These are phyloP conservation scores for Pionites leucogaster DNA, from an alignment of 2,113 vertebrate species.

Conservation along the genomic window DNA sequence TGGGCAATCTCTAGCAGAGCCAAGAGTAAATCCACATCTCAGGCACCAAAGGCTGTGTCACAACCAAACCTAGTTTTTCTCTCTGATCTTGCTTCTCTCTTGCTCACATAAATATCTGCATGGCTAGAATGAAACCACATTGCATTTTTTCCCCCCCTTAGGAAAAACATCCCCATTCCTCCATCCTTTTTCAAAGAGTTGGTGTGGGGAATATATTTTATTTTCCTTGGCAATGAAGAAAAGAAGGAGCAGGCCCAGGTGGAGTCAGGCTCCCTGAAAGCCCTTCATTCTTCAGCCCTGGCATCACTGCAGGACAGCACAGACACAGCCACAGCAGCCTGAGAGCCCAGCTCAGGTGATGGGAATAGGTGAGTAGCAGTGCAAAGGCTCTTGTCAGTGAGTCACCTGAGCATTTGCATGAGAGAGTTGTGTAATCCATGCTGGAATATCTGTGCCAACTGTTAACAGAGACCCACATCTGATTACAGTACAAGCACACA, in stretches of 20 bases:
- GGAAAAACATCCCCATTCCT: background rate
- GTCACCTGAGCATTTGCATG: background rate
- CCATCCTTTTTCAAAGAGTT: background rate
- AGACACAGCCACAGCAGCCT: background rate
- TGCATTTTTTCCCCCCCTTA: background rate
- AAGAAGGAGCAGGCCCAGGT: constrained; percentile 17
- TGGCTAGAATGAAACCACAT: constrained; percentile 51
- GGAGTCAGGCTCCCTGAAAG: constrained; percentile 19
- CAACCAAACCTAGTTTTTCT: constrained; percentile 7
- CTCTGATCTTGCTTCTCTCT: constrained; percentile 46
- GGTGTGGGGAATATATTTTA: background rate
- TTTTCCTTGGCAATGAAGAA: constrained; percentile 41
- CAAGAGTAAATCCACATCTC: background rate
- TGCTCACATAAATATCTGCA: constrained; percentile 47
- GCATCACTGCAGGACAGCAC: background rate
- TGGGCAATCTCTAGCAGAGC: background rate
- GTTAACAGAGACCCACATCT: background rate
- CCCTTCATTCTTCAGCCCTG: background rate
- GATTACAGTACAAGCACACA: background rate
- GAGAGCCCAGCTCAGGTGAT: background rate
- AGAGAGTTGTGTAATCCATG: background rate
- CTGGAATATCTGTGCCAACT: background rate
- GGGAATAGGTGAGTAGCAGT: background rate
- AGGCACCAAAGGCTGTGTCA: background rate
- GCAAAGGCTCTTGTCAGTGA: background rate